Percentiles rank a stretch among this genome's conserved stretches.
Evolutionary conservation across 2,888 invertebrate species (phyloP).

Genomic region (Caenorhabditis sp.): DNA sequence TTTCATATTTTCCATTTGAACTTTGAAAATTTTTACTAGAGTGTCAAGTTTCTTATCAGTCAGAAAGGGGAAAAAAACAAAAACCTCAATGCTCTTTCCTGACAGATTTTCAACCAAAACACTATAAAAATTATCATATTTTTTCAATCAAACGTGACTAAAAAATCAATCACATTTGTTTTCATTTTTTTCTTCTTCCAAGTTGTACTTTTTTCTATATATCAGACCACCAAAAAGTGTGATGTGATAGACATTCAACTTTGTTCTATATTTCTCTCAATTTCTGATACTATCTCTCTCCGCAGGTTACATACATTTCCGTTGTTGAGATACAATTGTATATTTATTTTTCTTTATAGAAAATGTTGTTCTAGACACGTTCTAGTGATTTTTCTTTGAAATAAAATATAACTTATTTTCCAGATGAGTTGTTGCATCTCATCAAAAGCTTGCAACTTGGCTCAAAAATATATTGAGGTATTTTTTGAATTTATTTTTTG

Average conservation of each 20-base stretch:
- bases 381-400: background rate
- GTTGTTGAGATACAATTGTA: background rate
- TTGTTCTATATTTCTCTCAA: background rate
- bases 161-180: background rate
- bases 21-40: no score
- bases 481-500: no score
- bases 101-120: no score
- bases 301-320: background rate
- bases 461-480: constrained; percentile 34
- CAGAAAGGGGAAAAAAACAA: no score
- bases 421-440: constrained; percentile 28
- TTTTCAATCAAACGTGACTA: background rate
- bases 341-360: background rate
- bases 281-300: background rate
- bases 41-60: no score
- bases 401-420: background rate
- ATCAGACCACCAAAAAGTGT: constrained; percentile 1
- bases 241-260: background rate
- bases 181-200: background rate
- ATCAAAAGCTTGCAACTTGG: constrained; percentile 23
- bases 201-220: background rate
- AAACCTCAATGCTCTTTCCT: no score
- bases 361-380: background rate
- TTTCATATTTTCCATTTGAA: no score
- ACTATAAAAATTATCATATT: no score